Percentiles rank a stretch among this genome's conserved stretches.
Conservation (phyloP, 2,797 vertebrate species). For the Epinephelus awoara region DNA sequence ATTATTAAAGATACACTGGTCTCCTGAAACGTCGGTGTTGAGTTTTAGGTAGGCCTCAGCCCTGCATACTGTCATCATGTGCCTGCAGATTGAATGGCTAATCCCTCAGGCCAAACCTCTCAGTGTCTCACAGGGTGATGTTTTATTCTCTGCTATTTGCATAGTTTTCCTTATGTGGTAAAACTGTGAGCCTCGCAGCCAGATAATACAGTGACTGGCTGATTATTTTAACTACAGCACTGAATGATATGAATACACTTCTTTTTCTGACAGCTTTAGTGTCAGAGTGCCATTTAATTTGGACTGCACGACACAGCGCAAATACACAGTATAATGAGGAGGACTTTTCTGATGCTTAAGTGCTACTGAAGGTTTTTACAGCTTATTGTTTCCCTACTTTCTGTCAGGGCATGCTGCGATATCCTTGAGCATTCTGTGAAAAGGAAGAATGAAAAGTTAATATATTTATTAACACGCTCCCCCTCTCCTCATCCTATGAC, state of each 20-base stretch:
- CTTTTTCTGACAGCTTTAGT: not conserved
- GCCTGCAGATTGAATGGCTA: constrained; percentile 10
- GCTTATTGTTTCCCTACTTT: not conserved
- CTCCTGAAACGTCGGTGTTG: constrained; percentile 12
- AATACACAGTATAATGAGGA: not conserved
- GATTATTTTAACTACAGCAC: not conserved
- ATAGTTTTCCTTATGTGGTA: not conserved
- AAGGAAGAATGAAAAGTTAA: not conserved
- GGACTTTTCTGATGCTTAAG: not conserved
- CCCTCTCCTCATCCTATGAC: not conserved
- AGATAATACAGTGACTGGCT: not conserved
- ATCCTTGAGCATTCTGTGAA: not conserved
- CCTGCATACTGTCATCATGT: constrained; percentile 8
- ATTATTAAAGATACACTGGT: constrained; percentile 35
- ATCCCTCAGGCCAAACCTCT: not conserved
- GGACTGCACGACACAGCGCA: not conserved
- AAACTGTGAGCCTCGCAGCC: not conserved
- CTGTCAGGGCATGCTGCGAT: not conserved
- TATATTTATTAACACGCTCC: not conserved
- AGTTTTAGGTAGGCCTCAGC: constrained; percentile 9
- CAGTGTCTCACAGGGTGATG: not conserved
- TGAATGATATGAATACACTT: not conserved
- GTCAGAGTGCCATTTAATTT: not conserved
- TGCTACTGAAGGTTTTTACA: not conserved
- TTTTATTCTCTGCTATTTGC: constrained; percentile 17